Evolutionary conservation across 2,113 vertebrate genomes (phyloP), one percentile per base, ranked within the genome.

Genomic region (Galemys pyrenaicus): DNA sequence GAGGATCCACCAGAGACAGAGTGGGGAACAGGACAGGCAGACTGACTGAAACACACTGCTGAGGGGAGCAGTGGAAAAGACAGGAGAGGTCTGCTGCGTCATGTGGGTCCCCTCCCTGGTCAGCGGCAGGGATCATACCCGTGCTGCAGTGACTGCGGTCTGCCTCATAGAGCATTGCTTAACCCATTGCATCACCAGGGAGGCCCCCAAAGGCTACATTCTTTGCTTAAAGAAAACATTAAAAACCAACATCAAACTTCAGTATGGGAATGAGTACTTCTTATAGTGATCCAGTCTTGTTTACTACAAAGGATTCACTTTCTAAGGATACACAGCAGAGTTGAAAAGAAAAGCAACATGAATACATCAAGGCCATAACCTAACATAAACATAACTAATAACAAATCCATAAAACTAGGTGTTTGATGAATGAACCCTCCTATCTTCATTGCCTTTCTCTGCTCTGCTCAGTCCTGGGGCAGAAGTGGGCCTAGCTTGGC

Each of bases 401-500:
- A 64, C 32, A 84, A 89, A 64, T 8, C 22, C 11, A 71, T 83
- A 44, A 82, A 58, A 67, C 32, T 2, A 62, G n/a, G 22, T 22
- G 56, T 67, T 35, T 87, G 58, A 7, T 56, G 32, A 77, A n/a
- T 39, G 19, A 20, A 24, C 32, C n/a, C 64, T 79, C 49, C 28
- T 64, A 32, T 77, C 35, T 65, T 60, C n/a, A 35, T n/a, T 2
- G 1, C 49, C 78, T 44, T 35, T 26, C 64, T 74, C 64, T 51
- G 30, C 13, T 58, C 87, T 22, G 58, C 37, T 11, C 6, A 5
- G 9, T 41, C 44, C 39, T 9, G 54, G 49, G 19, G 49, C 58
- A 49, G 78, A 93, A 10, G 9, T 1, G 68, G 70, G 41, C 82
- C 96, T 86, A 41, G 39, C 75, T 87, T 93, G 78, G 95, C 94